Evolutionary conservation across 2,797 vertebrate species (phyloP), one percentile per base, ranked within the genome.

Genomic region (Ispidina lecontei): DNA sequence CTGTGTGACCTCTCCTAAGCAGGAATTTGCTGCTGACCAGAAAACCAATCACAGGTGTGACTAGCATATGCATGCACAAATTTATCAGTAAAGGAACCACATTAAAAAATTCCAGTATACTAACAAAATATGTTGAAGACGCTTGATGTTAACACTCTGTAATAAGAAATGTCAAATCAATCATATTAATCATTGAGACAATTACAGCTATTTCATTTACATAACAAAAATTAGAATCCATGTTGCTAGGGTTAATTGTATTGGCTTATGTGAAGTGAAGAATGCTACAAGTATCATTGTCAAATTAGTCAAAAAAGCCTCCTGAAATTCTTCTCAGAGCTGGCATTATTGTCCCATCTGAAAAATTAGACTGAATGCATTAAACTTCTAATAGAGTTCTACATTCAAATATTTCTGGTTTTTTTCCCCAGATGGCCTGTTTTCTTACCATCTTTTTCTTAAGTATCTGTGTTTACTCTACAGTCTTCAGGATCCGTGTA

Each of bases 381-480:
- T 72, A 59, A 69, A 60, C 13, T 12, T 67, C 22, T 28, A 55
- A 13, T 17, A 25, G 33, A 52, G 4, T 60, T 68, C 29, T 62
- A 9, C 28, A 54, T 54, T 90, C 29, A 69, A 63, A 17, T 5
- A 39, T 44, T 22, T 7, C 28, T 26, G 9, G 16, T 37, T 71
- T 74, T 43, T 58, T 37, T 3, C 12, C 2, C 64, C 90, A 99
- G 99, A 99, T 99, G 98, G 99, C 99, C 90, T 99, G 99, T 93
- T 99, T 99, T 96, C 96, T 99, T 97, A 99, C 99, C 25, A 99
- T 99, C 97, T 99, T 99, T 97, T 99, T 99, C 98, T 97, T 99
- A 69, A 99, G 99, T 82, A 99, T 98, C 92, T 99, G 99, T 71
- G 98, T 99, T 87, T 99, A 99, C 96, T 99, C 99, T 81, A 99